Percentiles rank a stretch among this genome's conserved stretches.
Evolutionary conservation across 2,888 invertebrate genomes (phyloP).

Genomic region (Carabus problematicus): DNA sequence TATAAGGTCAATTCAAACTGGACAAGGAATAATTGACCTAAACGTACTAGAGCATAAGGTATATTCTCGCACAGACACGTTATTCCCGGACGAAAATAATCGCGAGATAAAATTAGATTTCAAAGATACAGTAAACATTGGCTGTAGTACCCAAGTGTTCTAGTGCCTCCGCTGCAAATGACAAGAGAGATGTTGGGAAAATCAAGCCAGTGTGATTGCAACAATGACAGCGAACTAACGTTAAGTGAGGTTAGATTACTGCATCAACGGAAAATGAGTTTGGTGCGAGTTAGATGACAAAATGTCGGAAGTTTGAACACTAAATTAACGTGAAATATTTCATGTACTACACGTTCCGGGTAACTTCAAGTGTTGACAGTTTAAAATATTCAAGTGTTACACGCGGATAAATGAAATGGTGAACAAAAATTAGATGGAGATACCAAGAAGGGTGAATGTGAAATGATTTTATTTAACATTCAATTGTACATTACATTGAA

Average conservation of each 20-base stretch:
- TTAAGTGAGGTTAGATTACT: conserved; percentile 24
- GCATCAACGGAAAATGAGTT: conserved; percentile 12
- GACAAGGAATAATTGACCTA: background rate
- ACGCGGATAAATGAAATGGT: too few species aligned
- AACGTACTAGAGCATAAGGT: background rate
- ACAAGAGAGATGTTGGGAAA: conserved; percentile 32
- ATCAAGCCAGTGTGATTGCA: conserved; percentile 14
- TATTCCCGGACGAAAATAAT: conserved; percentile 30
- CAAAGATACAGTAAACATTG: conserved; percentile 38
- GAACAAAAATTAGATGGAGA: too few species aligned
- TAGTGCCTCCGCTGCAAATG: conserved; percentile 8
- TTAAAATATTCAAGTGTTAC: too few species aligned
- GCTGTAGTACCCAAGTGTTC: conserved; percentile 17
- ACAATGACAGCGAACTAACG: conserved; percentile 6
- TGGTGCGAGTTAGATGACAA: conserved; percentile 8
- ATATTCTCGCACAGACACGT: background rate
- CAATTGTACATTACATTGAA: too few species aligned
- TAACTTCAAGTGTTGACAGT: too few species aligned
- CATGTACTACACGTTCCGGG: too few species aligned
- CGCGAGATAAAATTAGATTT: conserved; percentile 38
- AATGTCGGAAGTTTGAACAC: background rate
- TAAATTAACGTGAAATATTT: too few species aligned
- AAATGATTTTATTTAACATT: too few species aligned
- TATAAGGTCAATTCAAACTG: conserved; percentile 30
- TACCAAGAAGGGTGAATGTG: too few species aligned